Evolutionary conservation across 2,113 vertebrate species (phyloP), one percentile per base, ranked within the genome.

Genomic region (Lepisosteus osseus): DNA sequence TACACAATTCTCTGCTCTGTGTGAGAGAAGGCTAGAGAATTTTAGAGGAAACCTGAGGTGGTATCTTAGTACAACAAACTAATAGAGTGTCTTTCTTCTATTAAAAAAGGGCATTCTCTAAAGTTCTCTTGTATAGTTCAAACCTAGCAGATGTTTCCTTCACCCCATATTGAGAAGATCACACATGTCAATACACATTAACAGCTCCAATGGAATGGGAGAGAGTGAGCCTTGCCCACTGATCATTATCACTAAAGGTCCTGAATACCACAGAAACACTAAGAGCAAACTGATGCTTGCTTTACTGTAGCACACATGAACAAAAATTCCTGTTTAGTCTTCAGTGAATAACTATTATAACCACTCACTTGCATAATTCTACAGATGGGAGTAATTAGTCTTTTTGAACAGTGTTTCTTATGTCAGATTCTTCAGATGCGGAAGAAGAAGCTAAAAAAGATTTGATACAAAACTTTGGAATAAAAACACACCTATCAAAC

Each of bases 221-320:
- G 9, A 68, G 77, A 17, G 57, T 14, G 2, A 76, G 73, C 71
- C 6, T 80, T 86, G 84, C 84, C 83, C 82, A 74, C 83, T 86
- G 74, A 70, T 72, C 47, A 77, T 74, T 79, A 85, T 84, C 83
- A 85, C 79, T 81, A 9, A 77, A 85, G 81, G 81, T 81, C 70
- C 76, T 74, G 72, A 77, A 82, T 86, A 79, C 77, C 73, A 70
- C 54, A 70, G 67, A 15, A 45, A 61, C 74, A 70, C 40, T 40
- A 12, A 72, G 68, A 83, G 80, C 75, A 69, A 78, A 79, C 5
- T 5, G 9, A 51, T 51, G 47, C 5, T 5, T 51, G 77, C 81
- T 29, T 29, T 83, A 84, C 77, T 87, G 78, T 83, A 77, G 65
- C 85, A 68, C 74, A 84, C 78, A 84, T 85, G 80, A 79, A 51